Evolutionary conservation across 2,888 invertebrate genomes (phyloP).

Genomic region (Agonum fuliginosum): DNA sequence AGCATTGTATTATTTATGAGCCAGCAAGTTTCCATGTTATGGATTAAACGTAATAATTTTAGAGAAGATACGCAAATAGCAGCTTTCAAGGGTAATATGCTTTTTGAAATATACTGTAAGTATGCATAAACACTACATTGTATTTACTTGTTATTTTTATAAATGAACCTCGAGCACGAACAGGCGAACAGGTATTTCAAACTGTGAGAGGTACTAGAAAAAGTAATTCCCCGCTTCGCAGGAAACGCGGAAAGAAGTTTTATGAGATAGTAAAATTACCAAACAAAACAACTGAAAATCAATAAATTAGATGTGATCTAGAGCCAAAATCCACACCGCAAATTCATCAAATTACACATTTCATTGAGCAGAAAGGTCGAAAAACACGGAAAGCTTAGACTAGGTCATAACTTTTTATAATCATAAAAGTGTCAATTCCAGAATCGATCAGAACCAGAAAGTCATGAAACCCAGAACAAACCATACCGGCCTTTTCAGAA

Average conservation of each 20-base stretch:
- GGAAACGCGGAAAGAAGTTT: background rate
- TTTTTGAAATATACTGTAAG: too few relatives aligned
- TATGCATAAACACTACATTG: too few relatives aligned
- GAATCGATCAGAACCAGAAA: constrained; percentile 17
- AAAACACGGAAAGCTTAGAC: constrained; percentile 10
- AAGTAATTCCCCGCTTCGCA: too few relatives aligned
- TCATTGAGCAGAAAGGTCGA: constrained; percentile 29
- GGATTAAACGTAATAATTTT: too few relatives aligned
- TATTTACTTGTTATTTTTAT: too few relatives aligned
- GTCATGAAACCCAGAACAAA: background rate
- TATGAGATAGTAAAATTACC: background rate
- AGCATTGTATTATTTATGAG: too few relatives aligned
- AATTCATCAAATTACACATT: constrained; percentile 40
- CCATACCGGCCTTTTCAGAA: constrained; percentile 11
- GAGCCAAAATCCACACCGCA: constrained; percentile 8
- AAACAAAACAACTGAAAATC: constrained; percentile 23
- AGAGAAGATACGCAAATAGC: too few relatives aligned
- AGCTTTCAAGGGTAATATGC: too few relatives aligned
- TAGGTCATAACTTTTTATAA: constrained; percentile 29
- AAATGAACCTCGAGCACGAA: too few relatives aligned
- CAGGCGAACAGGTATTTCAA: too few relatives aligned
- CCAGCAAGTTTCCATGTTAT: too few relatives aligned
- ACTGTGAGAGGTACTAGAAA: too few relatives aligned
- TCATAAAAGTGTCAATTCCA: constrained; percentile 41
- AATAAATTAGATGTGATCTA: constrained; percentile 21